Evolutionary conservation across 2,797 vertebrate species (phyloP).

Genomic region (Alcedo atthis): DNA sequence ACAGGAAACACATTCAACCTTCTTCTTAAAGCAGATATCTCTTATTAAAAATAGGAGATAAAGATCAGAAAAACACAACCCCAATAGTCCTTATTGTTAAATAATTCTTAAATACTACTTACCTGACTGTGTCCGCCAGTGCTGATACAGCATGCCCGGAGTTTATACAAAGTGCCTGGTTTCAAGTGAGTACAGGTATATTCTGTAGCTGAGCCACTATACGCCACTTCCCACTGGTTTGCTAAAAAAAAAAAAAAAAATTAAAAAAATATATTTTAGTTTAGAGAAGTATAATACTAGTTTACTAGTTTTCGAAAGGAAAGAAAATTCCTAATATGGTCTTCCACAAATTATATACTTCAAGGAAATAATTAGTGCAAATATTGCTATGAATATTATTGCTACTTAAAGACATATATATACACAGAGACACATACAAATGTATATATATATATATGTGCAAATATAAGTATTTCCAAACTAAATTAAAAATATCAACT

Average conservation of each 20-base stretch:
- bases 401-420: neutral
- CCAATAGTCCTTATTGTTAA: rapidly evolving
- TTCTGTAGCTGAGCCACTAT: slow-evolving; percentile 90
- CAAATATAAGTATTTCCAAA: neutral
- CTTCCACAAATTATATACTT: neutral
- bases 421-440: neutral
- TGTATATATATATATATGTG: neutral
- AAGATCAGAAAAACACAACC: neutral
- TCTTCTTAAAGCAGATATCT: neutral
- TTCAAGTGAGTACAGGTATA: slow-evolving; percentile 89
- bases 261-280: neutral
- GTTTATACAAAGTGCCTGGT: slow-evolving; percentile 91
- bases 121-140: slow-evolving; percentile 96
- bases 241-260: slow-evolving; percentile 71
- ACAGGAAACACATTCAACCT: neutral
- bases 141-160: slow-evolving; percentile 94
- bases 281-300: neutral
- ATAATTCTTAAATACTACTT: neutral
- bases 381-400: neutral
- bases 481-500: neutral
- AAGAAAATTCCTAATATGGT: neutral
- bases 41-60: neutral
- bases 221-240: slow-evolving; percentile 91
- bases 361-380: neutral
- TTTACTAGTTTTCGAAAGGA: neutral